phyloP scores from a whole-genome alignment of 1,140 invertebrate species.

The Lutraria rhynchaena region DNA sequence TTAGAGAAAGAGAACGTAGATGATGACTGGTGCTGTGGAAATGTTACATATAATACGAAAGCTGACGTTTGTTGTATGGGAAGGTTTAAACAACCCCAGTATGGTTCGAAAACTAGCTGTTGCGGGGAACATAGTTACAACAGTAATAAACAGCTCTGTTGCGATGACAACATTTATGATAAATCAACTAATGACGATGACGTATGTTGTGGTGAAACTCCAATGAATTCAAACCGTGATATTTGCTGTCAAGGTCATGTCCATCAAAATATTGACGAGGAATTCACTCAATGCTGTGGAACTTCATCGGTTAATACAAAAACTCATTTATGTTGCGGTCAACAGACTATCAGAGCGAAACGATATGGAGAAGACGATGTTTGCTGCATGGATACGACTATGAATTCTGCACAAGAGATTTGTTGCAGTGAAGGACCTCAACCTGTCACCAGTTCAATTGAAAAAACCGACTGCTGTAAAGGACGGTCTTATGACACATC shows the following conservation, averaged over 20 bases:
- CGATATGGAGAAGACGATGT: background rate
- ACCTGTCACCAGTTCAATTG: background rate
- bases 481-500: background rate
- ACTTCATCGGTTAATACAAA: background rate
- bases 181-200: slow-evolving; percentile 13
- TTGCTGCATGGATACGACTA: slow-evolving; percentile 30
- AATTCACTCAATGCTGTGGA: slow-evolving; percentile 15
- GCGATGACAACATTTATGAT: slow-evolving; percentile 8
- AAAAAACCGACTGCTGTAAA: slow-evolving; percentile 12
- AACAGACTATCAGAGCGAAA: background rate
- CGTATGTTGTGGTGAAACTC: slow-evolving; percentile 14
- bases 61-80: slow-evolving; percentile 25
- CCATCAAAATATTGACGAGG: no score
- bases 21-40: slow-evolving; percentile 46
- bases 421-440: slow-evolving; percentile 18
- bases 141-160: slow-evolving; percentile 22
- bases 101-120: slow-evolving; percentile 6
- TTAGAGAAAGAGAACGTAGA: background rate
- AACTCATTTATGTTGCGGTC: slow-evolving; percentile 15
- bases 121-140: slow-evolving; percentile 26
- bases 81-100: slow-evolving; percentile 20
- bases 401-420: slow-evolving; percentile 20
- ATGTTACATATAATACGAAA: slow-evolving; percentile 34
- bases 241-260: slow-evolving; percentile 7
- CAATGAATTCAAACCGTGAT: slow-evolving; percentile 14